Evolutionary conservation across 2,797 vertebrate species (phyloP).

Genomic region (Leontopithecus rosalia): DNA sequence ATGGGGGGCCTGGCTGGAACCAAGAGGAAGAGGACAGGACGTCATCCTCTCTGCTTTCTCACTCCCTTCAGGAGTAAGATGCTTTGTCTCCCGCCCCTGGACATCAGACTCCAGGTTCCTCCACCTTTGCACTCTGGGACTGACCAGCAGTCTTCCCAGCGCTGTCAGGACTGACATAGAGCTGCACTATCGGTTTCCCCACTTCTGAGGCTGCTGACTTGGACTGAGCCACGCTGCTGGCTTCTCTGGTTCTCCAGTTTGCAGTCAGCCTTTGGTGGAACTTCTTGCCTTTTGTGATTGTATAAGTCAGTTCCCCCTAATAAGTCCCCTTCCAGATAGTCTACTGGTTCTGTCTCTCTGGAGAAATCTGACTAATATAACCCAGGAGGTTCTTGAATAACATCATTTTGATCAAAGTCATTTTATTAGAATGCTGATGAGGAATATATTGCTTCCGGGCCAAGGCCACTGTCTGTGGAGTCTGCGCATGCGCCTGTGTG

Average conservation of each 20-base stretch:
- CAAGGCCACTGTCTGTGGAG: background rate
- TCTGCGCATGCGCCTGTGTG: background rate
- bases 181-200: fast-evolving
- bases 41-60: background rate
- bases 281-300: background rate
- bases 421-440: background rate
- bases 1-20: background rate
- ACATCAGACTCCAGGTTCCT: background rate
- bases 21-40: background rate
- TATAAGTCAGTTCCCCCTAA: background rate
- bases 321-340: background rate
- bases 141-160: background rate
- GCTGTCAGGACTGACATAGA: too few relatives aligned
- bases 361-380: background rate
- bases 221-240: background rate
- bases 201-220: background rate
- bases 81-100: background rate
- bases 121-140: background rate
- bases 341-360: background rate
- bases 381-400: background rate
- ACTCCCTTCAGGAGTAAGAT: background rate
- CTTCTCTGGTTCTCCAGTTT: background rate
- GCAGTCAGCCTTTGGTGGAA: background rate
- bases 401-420: background rate
- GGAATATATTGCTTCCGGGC: background rate